Percentiles rank a stretch among this genome's conserved stretches.
Evolutionary conservation across 2,888 invertebrate species (phyloP).

Genomic region (Andrena marginata): DNA sequence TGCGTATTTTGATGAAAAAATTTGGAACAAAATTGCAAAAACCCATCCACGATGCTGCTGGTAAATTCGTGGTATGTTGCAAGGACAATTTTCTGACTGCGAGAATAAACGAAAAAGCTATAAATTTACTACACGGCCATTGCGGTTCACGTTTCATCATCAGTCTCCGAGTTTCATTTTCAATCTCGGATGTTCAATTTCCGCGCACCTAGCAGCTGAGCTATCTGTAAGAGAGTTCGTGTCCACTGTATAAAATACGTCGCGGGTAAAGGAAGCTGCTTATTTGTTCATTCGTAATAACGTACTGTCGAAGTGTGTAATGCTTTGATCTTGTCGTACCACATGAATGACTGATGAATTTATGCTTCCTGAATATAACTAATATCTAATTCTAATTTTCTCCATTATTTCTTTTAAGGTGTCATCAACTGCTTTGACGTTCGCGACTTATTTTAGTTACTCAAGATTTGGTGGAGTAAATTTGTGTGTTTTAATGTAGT

Average conservation of each 20-base stretch:
- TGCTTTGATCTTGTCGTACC: too few relatives aligned
- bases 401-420: too few relatives aligned
- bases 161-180: background rate
- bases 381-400: too few relatives aligned
- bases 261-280: background rate
- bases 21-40: slow-evolving; percentile 14
- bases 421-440: too few relatives aligned
- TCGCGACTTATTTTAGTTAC: too few relatives aligned
- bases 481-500: too few relatives aligned
- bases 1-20: slow-evolving; percentile 3
- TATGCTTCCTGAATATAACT: too few relatives aligned
- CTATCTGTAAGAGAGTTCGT: background rate
- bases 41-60: background rate
- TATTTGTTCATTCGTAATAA: background rate
- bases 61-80: background rate
- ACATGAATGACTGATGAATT: too few relatives aligned
- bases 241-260: too few relatives aligned
- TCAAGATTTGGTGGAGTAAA: too few relatives aligned
- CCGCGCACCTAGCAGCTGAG: background rate
- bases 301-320: too few relatives aligned
- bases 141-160: background rate
- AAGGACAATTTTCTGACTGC: slow-evolving; percentile 1
- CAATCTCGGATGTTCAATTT: background rate
- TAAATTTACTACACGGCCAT: background rate
- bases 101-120: background rate